These are phyloP conservation scores for Ranitomeya variabilis DNA, from an alignment of 2,113 vertebrate genomes.

Conservation along the genomic window DNA sequence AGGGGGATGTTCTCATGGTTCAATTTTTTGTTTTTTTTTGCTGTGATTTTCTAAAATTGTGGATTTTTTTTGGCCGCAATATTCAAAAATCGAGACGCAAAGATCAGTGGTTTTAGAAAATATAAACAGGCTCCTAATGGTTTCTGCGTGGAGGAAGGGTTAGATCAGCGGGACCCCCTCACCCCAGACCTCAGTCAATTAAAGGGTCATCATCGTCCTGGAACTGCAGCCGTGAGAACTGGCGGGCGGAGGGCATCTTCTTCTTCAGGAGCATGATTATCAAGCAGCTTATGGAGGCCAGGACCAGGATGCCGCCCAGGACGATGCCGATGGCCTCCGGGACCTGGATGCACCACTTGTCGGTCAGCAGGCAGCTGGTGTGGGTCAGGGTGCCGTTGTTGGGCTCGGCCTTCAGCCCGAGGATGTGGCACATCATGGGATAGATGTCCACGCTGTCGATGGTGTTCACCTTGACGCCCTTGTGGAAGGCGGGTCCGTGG, in stretches of 20 bases:
- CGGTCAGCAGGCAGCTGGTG: slow-evolving; percentile 77
- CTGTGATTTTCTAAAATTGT: too few species aligned
- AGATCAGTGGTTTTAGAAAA: too few species aligned
- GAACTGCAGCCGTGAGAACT: slow-evolving; percentile 81
- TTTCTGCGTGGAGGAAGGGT: not conserved
- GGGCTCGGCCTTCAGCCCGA: slow-evolving; percentile 75
- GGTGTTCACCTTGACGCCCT: slow-evolving; percentile 66
- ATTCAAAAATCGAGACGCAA: too few species aligned
- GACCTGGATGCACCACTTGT: slow-evolving; percentile 76
- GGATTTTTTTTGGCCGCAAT: too few species aligned
- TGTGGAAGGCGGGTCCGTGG: slow-evolving; percentile 82
- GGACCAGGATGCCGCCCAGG: slow-evolving; percentile 76
- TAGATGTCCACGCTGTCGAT: slow-evolving; percentile 89
- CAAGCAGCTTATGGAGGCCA: slow-evolving; percentile 78
- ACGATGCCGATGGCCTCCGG: slow-evolving; percentile 79
- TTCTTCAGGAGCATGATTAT: slow-evolving; percentile 75
- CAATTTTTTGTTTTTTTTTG: too few species aligned
- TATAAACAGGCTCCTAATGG: too few species aligned
- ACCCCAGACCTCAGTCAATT: slow-evolving; percentile 63
- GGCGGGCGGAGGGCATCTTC: slow-evolving; percentile 56
- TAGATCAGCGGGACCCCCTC: not conserved
- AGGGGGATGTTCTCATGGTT: too few species aligned
- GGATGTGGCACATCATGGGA: slow-evolving; percentile 91
- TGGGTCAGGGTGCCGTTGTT: slow-evolving; percentile 86
- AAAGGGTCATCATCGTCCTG: slow-evolving; percentile 82